Percentiles rank a stretch among this genome's conserved stretches.
Evolutionary conservation across 2,888 invertebrate species (phyloP).

Genomic region (Drosophila dives): DNA sequence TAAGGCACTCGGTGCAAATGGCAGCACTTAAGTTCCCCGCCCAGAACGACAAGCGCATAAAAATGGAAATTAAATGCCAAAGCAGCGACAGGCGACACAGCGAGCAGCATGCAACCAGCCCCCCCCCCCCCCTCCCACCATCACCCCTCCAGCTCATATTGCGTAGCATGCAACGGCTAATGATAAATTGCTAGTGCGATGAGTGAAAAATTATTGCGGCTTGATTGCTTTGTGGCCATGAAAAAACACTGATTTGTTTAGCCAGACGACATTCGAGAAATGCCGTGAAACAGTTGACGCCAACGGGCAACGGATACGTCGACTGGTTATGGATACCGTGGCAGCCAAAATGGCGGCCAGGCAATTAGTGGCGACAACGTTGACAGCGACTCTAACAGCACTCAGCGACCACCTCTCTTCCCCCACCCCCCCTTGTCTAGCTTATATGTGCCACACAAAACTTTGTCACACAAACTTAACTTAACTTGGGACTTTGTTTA

Average conservation of each 20-base stretch:
- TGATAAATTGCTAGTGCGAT: slow-evolving; percentile 69
- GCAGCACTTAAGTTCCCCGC: slow-evolving; percentile 72
- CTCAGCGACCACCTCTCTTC: slow-evolving; percentile 7
- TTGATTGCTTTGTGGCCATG: slow-evolving; percentile 74
- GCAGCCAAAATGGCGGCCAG: slow-evolving; percentile 65
- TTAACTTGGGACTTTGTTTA: slow-evolving; percentile 22
- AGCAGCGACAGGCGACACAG: slow-evolving; percentile 36
- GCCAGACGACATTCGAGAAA: slow-evolving; percentile 41
- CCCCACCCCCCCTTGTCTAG: not conserved
- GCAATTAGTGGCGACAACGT: slow-evolving; percentile 62
- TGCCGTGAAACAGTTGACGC: slow-evolving; percentile 15
- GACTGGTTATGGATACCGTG: slow-evolving; percentile 16
- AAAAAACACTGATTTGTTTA: slow-evolving; percentile 74
- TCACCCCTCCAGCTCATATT: not conserved
- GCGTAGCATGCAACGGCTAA: slow-evolving; percentile 59
- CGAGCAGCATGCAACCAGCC: slow-evolving; percentile 2
- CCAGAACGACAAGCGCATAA: slow-evolving; percentile 72
- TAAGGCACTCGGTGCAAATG: slow-evolving; percentile 74
- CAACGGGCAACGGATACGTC: slow-evolving; percentile 29
- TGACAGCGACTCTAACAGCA: not conserved
- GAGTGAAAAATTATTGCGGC: slow-evolving; percentile 72
- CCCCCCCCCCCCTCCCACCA: too few relatives aligned
- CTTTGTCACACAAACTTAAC: slow-evolving; percentile 8
- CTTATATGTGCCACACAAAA: slow-evolving; percentile 19
- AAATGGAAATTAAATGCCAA: slow-evolving; percentile 80